Evolutionary conservation across 2,888 invertebrate species (phyloP), one percentile per base, ranked within the genome.

Genomic region (Ephialtes manifestator): DNA sequence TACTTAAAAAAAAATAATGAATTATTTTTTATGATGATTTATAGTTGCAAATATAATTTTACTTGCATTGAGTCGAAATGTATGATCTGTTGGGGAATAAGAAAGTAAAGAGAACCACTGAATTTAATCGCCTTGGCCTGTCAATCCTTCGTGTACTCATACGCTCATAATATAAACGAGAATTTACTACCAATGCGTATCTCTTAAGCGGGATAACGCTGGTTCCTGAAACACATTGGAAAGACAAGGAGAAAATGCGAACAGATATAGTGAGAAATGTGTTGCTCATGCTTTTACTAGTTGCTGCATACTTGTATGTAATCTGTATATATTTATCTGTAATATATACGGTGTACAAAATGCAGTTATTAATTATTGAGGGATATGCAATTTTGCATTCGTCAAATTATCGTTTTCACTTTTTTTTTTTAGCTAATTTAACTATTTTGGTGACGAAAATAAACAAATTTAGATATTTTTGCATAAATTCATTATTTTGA

Each of bases 71-170:
- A 39, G 10, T 39, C 18, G 39, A 18, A 39, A 18, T 2, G 39
- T n/a, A 35, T 20, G 43, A 46, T 68, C 13, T 13, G 53, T 39
- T 3, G 20, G 15, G 28, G 68, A 46, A 48, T 24, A 76, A 53
- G 11, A 53, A 15, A 70, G 35, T 60, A 24, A 68, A 43, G 89
- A 89, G 87, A 84, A 87, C 87, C 89, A 84, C 88, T 88, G 87
- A 88, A 89, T 87, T 90, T 90, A 90, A 92, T 92, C 91, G 88
- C 90, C 89, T 90, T 89, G 91, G 90, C 90, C 90, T 88, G 90
- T 91, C 91, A 91, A 92, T 92, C 88, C 87, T 81, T 76, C 82
- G 77, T 39, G 68, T 83, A 71, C 74, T 83, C 78, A 71, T 81
- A 79, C 83, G 78, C 67, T 86, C 72, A 75, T 78, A 72, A 83